Evolutionary conservation across 35 echinoderm and acorn worm species (phyloP), one percentile per base, ranked within the genome.

Genomic region (Eucidaris tribuloides): DNA sequence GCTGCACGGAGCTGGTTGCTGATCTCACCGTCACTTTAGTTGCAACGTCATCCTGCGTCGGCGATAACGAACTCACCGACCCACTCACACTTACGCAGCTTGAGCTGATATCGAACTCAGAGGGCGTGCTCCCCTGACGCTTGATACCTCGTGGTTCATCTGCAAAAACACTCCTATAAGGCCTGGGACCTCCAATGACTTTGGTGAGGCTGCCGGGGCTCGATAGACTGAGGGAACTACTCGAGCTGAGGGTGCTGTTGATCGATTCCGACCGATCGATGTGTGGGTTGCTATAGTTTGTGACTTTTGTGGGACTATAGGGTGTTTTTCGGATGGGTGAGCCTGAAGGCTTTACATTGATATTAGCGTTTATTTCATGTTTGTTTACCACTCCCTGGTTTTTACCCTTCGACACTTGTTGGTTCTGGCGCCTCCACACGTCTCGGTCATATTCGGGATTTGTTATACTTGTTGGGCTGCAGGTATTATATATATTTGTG

Each of bases 81-180:
- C 68, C 68, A 27, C 61, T 64, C 14, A 74, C 68, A 20, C 68
- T 74, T 22, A 74, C 41, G 37, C 38, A 74, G 41, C 68, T 74
- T 27, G 68, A 74, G 22, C 35, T 44, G 41, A 74, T 74, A 40
- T 74, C 68, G 9, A 74, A 22, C 3, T 74, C 68, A 3, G 68
- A 74, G 34, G 68, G 68, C 44, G 68, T 74, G 68, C 68, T 74
- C 37, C 68, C 68, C 44, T 74, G 68, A 3, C 68, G 68, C 37
- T 74, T 74, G 68, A 74, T 19, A 7, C 68, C 68, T 41, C 68
- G 9, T 17, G 34, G 68, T 14, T 74, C 68, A 44, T 74, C 68
- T 19, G 34, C 37, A 40, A 74, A 74, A 13, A 74, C 41, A 19
- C 68, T 74, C 41, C 44, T 74, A 19, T 74, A 74, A 5, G 68